Base-by-base conservation (phyloP, 2,888 invertebrate species). In the Blastobasis lacticolella region DNA sequence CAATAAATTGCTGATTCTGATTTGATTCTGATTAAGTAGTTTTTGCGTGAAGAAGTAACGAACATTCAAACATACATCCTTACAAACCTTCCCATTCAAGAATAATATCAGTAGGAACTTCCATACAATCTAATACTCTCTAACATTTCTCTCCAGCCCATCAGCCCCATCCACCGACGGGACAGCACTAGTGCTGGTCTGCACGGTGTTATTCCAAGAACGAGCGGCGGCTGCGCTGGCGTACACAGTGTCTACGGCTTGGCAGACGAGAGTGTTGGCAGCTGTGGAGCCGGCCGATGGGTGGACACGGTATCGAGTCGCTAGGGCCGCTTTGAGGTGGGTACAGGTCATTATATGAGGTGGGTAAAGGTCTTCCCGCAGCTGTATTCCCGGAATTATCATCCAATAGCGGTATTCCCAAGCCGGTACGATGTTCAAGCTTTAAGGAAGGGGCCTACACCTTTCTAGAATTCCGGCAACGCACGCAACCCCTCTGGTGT, bases 251-350 rank as follows among this genome's bases (percentile, higher is more conserved):
- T 61, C 58, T 43, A 52, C 55, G 3, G 44, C 57, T 1, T 86
- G 87, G 85, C 71, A 80, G 61, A 79, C 87, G 48, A 88, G 90
- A 1, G 88, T 95, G 47, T 81, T 91, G 52, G 85, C 81, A n/a
- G 90, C 91, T 6, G 71, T 90, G 1, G 4, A 9, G 9, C 8
- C 5, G 1, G 90, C 92, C 0, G 93, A 94, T 66, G 91, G 93
- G 4, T 97, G 97, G 95, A 92, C 94, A 5, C 93, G 94, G 66
- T 98, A 97, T 75, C 90, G 95, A 57, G 93, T 97, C 46, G 96
- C 94, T 0, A 90, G 97, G 51, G 95, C 96, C 9, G 96, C 96
- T 0, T 91, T 96, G 10, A 90, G 97, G 89, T 95, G 23, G 63
- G 57, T 44, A 2, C 1, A 23, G n/a, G n/a, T n/a, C n/a, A n/a